Evolutionary conservation across 2,888 invertebrate species (phyloP).

Genomic region (Formica aserva): DNA sequence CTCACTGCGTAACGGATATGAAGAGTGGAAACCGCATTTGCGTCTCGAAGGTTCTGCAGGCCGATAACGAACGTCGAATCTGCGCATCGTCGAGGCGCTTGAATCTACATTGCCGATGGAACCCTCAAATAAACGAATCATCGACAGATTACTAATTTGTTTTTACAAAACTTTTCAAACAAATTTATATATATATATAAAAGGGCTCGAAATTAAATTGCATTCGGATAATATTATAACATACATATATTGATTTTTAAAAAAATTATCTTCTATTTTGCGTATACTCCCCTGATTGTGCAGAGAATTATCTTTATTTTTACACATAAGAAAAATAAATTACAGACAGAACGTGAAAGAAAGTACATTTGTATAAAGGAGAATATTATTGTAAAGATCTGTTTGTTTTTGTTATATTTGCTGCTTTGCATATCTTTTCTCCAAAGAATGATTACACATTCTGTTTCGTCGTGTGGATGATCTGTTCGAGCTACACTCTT

Average conservation of each 20-base stretch:
- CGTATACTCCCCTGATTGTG: no score
- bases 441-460: background rate
- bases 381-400: no score
- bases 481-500: no score
- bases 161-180: background rate
- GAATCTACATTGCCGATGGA: background rate
- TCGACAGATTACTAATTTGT: background rate
- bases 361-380: background rate
- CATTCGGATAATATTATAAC: no score
- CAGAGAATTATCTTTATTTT: no score
- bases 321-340: background rate
- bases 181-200: background rate
- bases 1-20: conserved; percentile 24
- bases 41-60: background rate
- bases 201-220: no score
- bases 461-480: no score
- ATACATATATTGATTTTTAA: no score
- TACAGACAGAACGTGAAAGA: background rate
- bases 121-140: background rate
- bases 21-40: background rate
- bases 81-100: background rate
- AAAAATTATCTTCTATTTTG: no score
- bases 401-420: background rate
- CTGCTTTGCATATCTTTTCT: background rate
- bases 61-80: background rate